Conservation (phyloP, 2,888 invertebrate species). For the Philonicus albiceps region DNA sequence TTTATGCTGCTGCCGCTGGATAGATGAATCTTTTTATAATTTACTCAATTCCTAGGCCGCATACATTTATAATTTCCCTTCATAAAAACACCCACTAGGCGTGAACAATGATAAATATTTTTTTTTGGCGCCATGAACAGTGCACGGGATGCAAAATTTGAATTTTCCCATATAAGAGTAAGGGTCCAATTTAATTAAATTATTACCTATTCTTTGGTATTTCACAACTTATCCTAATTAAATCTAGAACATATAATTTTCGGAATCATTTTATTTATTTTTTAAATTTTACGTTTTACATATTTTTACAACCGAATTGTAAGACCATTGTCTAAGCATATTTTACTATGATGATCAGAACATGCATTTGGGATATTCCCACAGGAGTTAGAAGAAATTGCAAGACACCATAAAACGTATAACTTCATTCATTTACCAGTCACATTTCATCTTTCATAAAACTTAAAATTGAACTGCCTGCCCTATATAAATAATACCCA, state of each 20-base stretch:
- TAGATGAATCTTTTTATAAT: not conserved
- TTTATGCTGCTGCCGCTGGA: not conserved
- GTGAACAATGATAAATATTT: not conserved
- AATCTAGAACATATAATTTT: not conserved
- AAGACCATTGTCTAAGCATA: too few species aligned
- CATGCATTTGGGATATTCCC: too few species aligned
- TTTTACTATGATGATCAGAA: too few species aligned
- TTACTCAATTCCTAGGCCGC: not conserved
- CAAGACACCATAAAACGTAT: too few species aligned
- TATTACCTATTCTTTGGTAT: not conserved
- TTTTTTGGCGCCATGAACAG: not conserved
- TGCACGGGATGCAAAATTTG: not conserved
- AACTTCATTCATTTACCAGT: too few species aligned
- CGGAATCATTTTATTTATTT: not conserved
- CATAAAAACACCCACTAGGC: not conserved
- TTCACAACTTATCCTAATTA: not conserved
- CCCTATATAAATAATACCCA: too few species aligned
- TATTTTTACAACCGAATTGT: not conserved
- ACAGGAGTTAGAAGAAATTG: too few species aligned
- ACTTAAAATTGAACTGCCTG: too few species aligned
- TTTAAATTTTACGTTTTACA: not conserved
- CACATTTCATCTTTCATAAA: too few species aligned
- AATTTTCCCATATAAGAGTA: not conserved
- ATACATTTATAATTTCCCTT: not conserved
- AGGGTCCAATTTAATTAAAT: not conserved